These are phyloP conservation scores for Telmatochromis brachygnathus DNA, from an alignment of 2,113 vertebrate species.

Conservation along the genomic window DNA sequence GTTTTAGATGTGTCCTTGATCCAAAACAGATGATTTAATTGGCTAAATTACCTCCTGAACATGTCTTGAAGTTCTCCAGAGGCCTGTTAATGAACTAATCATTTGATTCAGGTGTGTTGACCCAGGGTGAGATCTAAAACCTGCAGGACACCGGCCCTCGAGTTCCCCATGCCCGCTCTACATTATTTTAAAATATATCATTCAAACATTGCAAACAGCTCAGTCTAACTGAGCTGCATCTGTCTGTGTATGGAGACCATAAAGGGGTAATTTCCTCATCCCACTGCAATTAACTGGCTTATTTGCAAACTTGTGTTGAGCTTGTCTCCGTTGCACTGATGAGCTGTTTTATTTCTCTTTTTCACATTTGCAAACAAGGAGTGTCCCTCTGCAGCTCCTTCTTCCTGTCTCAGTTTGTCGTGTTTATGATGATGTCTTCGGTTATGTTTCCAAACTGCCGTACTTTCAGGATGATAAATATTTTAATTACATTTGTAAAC, in stretches of 20 bases:
- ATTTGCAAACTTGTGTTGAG: neutral
- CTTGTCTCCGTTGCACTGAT: neutral
- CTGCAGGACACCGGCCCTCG: neutral
- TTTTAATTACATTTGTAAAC: neutral
- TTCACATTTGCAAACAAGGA: neutral
- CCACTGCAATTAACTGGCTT: neutral
- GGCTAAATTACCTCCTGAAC: neutral
- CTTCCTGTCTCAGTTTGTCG: neutral
- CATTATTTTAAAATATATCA: neutral
- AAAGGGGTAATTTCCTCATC: neutral
- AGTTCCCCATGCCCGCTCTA: neutral
- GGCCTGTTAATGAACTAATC: neutral
- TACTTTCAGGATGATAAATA: neutral
- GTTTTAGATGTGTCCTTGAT: neutral
- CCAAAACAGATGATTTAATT: fast-evolving
- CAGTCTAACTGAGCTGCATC: neutral
- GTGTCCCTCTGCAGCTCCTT: neutral
- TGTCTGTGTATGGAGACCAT: neutral
- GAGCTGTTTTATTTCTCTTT: neutral
- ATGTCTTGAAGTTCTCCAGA: neutral
- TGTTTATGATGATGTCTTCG: neutral
- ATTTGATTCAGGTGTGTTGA: neutral
- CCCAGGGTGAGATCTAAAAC: neutral
- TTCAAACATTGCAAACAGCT: neutral
- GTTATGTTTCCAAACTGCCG: neutral